A percentile compares a stretch with the other conserved stretches of the same genome.
phyloP scores from a whole-genome alignment of 2,888 invertebrate genomes.

The Fragum whitleyi region DNA sequence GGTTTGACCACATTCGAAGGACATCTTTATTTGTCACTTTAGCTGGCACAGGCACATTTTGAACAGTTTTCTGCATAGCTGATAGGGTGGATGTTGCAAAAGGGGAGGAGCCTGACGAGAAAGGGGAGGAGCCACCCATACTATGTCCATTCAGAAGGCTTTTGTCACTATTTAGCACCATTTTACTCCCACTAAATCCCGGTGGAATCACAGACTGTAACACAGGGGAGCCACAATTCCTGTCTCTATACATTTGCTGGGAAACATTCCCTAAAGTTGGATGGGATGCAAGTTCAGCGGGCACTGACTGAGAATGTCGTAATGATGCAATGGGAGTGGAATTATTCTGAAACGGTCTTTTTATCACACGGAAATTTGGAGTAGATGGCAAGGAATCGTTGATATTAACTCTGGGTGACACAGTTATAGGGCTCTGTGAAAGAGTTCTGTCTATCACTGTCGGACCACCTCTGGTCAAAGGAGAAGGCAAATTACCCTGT shows the following conservation, averaged over 20 bases:
- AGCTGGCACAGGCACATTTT: slow-evolving; percentile 49
- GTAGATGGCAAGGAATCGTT: not conserved
- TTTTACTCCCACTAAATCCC: slow-evolving; percentile 62
- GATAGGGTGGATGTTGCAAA: slow-evolving; percentile 42
- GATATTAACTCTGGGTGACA: slow-evolving; percentile 3
- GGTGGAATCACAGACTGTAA: slow-evolving; percentile 66
- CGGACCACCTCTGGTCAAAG: not conserved
- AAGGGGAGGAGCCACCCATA: not conserved
- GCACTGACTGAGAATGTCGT: slow-evolving; percentile 57
- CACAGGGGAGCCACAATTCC: slow-evolving; percentile 52
- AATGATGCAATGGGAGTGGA: slow-evolving; percentile 31
- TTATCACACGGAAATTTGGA: slow-evolving; percentile 60
- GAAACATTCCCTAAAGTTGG: slow-evolving; percentile 48
- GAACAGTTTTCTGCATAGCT: slow-evolving; percentile 62
- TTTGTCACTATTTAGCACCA: slow-evolving; percentile 51
- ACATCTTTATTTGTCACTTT: slow-evolving; percentile 78
- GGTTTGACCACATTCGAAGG: slow-evolving; percentile 80
- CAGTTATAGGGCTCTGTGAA: slow-evolving; percentile 9
- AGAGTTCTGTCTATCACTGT: slow-evolving; percentile 7
- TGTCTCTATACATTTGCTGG: slow-evolving; percentile 40
- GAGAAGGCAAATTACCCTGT: not conserved
- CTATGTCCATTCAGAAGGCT: slow-evolving; percentile 27
- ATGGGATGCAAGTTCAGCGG: slow-evolving; percentile 41
- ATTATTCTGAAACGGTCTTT: slow-evolving; percentile 59
- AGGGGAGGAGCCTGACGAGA: not conserved